Base-by-base conservation (phyloP, 2,797 vertebrate genomes). In the Gila robusta region DNA sequence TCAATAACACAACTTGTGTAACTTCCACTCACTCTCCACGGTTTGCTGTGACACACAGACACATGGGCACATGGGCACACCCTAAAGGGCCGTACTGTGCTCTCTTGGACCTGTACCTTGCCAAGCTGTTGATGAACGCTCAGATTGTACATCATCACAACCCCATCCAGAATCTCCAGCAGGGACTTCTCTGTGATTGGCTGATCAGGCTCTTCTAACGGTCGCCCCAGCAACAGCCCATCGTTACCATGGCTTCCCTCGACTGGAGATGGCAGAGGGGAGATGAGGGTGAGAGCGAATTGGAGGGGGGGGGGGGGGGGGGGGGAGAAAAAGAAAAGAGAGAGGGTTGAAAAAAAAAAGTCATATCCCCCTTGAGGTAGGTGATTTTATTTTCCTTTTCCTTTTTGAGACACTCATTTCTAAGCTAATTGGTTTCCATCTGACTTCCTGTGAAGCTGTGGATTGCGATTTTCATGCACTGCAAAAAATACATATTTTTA, bases 111-210 rank as follows among this genome's bases (percentile, higher is more conserved):
- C 56, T 12, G 17, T 72, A 98, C 98, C 97, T 99, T 99, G 47
- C 98, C 98, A 89, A 99, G 96, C 91, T 99, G 98, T 94, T 99
- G 98, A 91, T 99, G 98, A 9, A 99, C 98, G 4, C 98, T 99
- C 90, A 99, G 95, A 91, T 97, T 98, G 91, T 99, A 99, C 97
- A 99, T 99, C 97, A 99, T 99, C 94, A 99, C 93, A 21, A 97
- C 95, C 1, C 98, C 98, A 14, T 99, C 98, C 41, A 98, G 92
- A 37, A 99, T 95, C 92, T 99, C 98, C 93, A 99, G 92, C 87
- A 99, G 94, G 0, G 98, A 99, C 93, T 98, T 99, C 92, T 99
- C 98, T 0, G 97, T 96, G 86, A 98, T 96, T 56, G 96, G 96
- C 89, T 97, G 96, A 47, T 98, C 97, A 0, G 96, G 95, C 86